Evolutionary conservation across 2,888 invertebrate genomes (phyloP).

Genomic region (Sarcophaga carnaria): DNA sequence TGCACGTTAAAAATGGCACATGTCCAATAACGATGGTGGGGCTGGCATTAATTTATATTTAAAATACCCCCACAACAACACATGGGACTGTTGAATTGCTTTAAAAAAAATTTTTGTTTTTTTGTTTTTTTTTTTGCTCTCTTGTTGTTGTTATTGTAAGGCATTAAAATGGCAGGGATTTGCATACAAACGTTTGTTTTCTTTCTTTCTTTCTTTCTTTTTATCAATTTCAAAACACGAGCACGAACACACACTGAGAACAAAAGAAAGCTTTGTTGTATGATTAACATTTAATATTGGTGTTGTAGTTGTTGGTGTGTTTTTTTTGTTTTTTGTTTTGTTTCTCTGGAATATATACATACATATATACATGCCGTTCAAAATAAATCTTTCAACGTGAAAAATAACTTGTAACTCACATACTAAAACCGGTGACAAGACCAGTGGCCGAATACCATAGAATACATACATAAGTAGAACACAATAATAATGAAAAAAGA

Average conservation of each 20-base stretch:
- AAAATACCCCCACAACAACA: conserved; percentile 13
- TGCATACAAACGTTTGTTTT: neutral
- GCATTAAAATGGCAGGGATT: neutral
- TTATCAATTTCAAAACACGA: neutral
- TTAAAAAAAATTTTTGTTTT: conserved; percentile 20
- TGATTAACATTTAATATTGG: conserved; percentile 25
- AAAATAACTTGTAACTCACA: conserved; percentile 21
- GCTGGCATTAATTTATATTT: conserved; percentile 35
- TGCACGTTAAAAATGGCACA: conserved; percentile 46
- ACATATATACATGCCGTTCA: conserved; percentile 7
- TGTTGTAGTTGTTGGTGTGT: no score
- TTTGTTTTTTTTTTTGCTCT: conserved; percentile 2
- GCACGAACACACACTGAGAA: conserved; percentile 3
- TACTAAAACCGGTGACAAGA: neutral
- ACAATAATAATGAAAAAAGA: conserved; percentile 4
- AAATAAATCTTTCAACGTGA: conserved; percentile 48
- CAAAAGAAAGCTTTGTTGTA: conserved; percentile 11
- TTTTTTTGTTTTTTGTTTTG: neutral
- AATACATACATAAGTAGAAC: neutral
- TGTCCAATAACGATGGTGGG: conserved; percentile 34
- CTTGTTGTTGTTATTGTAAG: neutral
- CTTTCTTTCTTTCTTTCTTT: no score
- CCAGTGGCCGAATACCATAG: neutral
- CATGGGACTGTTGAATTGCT: conserved; percentile 40
- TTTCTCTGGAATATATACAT: neutral